Evolutionary conservation across 2,888 invertebrate genomes (phyloP).

Genomic region (Nephrocerus scutellatus): DNA sequence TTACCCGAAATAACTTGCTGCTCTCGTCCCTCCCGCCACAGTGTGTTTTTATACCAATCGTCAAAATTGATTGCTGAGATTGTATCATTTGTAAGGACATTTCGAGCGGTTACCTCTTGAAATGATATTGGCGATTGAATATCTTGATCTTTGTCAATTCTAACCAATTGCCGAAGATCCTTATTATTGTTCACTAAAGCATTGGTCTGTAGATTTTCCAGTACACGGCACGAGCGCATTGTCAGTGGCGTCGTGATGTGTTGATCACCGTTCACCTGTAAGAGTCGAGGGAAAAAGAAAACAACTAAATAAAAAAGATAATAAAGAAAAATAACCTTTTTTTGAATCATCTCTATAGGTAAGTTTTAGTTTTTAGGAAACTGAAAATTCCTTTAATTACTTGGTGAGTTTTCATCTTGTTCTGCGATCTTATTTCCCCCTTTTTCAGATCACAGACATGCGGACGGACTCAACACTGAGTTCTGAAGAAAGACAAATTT

Average conservation of each 20-base stretch:
- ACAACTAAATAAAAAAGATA: no score
- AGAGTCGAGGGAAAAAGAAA: constrained; percentile 21
- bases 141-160: constrained; percentile 32
- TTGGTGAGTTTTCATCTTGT: no score
- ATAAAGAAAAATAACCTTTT: no score
- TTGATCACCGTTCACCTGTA: constrained; percentile 40
- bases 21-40: constrained; percentile 36
- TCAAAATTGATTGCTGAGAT: constrained; percentile 46
- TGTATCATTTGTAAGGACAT: constrained; percentile 29
- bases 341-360: no score
- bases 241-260: constrained; percentile 44
- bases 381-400: background rate
- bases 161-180: constrained; percentile 42
- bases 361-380: background rate
- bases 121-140: constrained; percentile 39
- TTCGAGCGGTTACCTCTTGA: constrained; percentile 26
- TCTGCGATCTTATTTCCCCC: background rate
- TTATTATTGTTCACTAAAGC: constrained; percentile 42
- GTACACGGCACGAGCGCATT: constrained; percentile 42
- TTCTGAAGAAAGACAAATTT: background rate
- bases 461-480: background rate
- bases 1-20: constrained; percentile 48
- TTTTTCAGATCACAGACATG: background rate
- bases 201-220: constrained; percentile 33
- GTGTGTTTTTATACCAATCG: constrained; percentile 45